Evolutionary conservation across 2,113 vertebrate genomes (phyloP), one percentile per base, ranked within the genome.

Genomic region (Tychaedon coryphoeus): DNA sequence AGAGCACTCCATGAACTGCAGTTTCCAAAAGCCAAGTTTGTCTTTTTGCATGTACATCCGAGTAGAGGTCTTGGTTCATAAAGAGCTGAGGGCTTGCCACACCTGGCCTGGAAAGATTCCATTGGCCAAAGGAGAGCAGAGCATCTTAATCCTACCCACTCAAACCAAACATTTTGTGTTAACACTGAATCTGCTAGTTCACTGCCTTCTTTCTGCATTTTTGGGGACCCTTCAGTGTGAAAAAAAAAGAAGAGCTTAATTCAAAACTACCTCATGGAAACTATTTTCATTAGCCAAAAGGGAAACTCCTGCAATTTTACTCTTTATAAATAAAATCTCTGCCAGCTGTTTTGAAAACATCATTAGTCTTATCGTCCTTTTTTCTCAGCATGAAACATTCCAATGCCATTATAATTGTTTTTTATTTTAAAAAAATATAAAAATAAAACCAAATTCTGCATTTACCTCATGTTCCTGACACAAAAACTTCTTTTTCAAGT

Each of bases 331-430:
- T 45, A 64, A 64, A 18, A 70, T 25, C 42, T 92, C 50, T 90
- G 58, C 33, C 64, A 86, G 51, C 34, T 76, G 54, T 50, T 92
- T 76, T 17, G 22, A 93, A 92, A 93, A 90, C 56, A 86, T 28
- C 43, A n/a, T n/a, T 13, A 74, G 26, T 51, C 28, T 93, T 88
- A 72, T 25, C 62, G 92, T 71, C 42, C 28, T 66, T 79, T 79
- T 58, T 58, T 65, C 50, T 78, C 62, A 72, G 67, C 45, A 40
- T 33, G n/a, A 89, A 88, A 72, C 10, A 73, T 43, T 38, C 42
- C 12, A 33, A 36, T 28, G 9, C 24, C 6, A 0, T 40, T 75
- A 26, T 8, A 57, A 56, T 47, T 2, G 5, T 33, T n/a, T 28
- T 38, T 38, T 19, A 11, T 9, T 43, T 67, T 16, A 4, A 64